Conservation (phyloP, 2,113 vertebrate genomes). For the Brienomyrus brachyistius region DNA sequence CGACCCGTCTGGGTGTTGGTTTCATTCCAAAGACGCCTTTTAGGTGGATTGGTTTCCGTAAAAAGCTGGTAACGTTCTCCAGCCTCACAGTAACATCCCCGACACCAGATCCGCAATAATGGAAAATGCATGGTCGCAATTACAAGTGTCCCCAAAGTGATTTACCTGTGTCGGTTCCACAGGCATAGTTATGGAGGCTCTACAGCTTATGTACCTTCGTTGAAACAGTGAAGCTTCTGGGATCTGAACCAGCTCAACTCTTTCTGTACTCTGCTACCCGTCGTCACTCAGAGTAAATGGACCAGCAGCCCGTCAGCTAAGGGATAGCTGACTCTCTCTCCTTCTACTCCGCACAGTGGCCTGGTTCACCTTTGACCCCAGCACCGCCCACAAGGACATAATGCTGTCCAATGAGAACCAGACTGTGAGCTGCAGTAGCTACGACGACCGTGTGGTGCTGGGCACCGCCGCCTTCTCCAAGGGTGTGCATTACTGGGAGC, state of each 20-base stretch:
- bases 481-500: constrained; percentile 91
- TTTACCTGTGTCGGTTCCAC: not conserved
- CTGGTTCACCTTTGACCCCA: constrained; percentile 92
- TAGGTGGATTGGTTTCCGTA: not conserved
- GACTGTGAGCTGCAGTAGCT: constrained; percentile 89
- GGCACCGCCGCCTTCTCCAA: constrained; percentile 93
- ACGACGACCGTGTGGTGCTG: constrained; percentile 90
- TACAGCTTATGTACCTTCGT: too few species aligned
- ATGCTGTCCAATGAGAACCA: constrained; percentile 89
- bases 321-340: not conserved
- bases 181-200: not conserved
- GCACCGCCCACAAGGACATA: constrained; percentile 88
- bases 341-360: constrained; percentile 69
- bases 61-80: not conserved
- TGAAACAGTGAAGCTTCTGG: not conserved
- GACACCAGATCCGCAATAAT: not conserved
- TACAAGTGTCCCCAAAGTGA: not conserved
- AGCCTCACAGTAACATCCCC: not conserved
- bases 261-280: not conserved
- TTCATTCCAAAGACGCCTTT: not conserved
- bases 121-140: not conserved
- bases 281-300: not conserved
- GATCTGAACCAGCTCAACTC: not conserved
- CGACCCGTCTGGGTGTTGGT: not conserved
- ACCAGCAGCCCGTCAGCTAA: not conserved